Percentiles rank a stretch among this genome's conserved stretches.
Conservation (phyloP, 2,113 vertebrate genomes). For the Gadus macrocephalus region DNA sequence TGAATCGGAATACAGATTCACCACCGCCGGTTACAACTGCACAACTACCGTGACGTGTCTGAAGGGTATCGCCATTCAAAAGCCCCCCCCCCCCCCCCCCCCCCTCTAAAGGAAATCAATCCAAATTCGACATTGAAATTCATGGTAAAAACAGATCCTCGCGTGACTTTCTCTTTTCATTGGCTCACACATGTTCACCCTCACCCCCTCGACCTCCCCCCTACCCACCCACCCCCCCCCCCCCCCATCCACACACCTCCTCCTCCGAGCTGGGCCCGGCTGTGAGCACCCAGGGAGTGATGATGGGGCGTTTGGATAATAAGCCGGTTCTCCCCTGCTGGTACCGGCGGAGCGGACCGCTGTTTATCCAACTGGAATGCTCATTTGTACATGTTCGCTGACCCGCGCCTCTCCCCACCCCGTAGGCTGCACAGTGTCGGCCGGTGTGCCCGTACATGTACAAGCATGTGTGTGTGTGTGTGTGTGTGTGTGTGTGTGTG, state of each 20-base stretch:
- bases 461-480: slow-evolving; percentile 3
- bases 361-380: slow-evolving; percentile 67
- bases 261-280: not conserved
- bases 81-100: not conserved
- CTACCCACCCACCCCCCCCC: slow-evolving; percentile 14
- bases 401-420: slow-evolving; percentile 44
- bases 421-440: slow-evolving; percentile 36
- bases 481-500: not conserved
- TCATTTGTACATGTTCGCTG: slow-evolving; percentile 56
- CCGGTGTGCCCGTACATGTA: slow-evolving; percentile 17
- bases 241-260: slow-evolving; percentile 13
- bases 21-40: too few relatives aligned
- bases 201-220: not conserved
- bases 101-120: slow-evolving; percentile 9
- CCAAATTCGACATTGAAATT: slow-evolving; percentile 50
- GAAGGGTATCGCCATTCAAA: too few relatives aligned
- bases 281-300: slow-evolving; percentile 31
- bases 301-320: slow-evolving; percentile 45
- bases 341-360: slow-evolving; percentile 38
- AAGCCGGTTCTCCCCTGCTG: slow-evolving; percentile 48
- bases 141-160: slow-evolving; percentile 45
- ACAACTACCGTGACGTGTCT: too few relatives aligned
- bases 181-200: slow-evolving; percentile 29
- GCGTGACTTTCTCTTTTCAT: slow-evolving; percentile 45
- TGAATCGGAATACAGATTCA: too few relatives aligned